Base-by-base conservation (phyloP, 2,888 invertebrate species). In the Heteromurus nitidus region DNA sequence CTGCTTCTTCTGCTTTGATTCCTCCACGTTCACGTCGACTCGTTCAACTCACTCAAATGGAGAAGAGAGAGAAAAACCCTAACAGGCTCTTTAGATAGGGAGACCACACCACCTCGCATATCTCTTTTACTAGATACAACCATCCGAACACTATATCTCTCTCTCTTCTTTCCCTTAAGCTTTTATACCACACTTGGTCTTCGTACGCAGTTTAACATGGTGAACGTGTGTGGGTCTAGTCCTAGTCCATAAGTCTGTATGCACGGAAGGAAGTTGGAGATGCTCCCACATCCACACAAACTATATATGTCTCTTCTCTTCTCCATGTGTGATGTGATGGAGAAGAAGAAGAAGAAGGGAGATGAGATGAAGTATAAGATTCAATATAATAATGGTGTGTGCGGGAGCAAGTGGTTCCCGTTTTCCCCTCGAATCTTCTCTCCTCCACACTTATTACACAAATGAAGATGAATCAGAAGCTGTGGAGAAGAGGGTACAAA, bases 71-170 rank as follows among this genome's bases (percentile, higher is more conserved):
- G 44, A 44, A 44, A 44, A 44, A 44, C 16, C n/a, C n/a, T 13
- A 44, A 44, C 44, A 44, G 11, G 44, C 44, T 22, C 24, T 3
- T 31, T 31, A 36, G 1, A 28, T n/a, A 58, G 58, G 13, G 58
- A 58, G 24, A 58, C 16, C 42, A 3, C 42, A 65, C 44, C 44
- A 44, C 44, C 44, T n/a, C 44, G n/a, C 44, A 36, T 68, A 53
- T 53, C 31, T 55, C 31, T 30, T 31, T 24, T 31, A 16, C 53
- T 13, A 7, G 3, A 30, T 18, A 42, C 65, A 42, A 18, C 65
- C 36, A 20, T 26, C n/a, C 44, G 42, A 65, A 44, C 67, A 67
- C 47, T 3, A 44, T 9, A 44, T 44, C 3, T n/a, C n/a, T n/a
- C n/a, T n/a, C n/a, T 44, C 44, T 44, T 44, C 44, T n/a, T n/a